Evolutionary conservation across 2,888 invertebrate genomes (phyloP), one percentile per base, ranked within the genome.

Genomic region (Hemistola chrysoprasaria): DNA sequence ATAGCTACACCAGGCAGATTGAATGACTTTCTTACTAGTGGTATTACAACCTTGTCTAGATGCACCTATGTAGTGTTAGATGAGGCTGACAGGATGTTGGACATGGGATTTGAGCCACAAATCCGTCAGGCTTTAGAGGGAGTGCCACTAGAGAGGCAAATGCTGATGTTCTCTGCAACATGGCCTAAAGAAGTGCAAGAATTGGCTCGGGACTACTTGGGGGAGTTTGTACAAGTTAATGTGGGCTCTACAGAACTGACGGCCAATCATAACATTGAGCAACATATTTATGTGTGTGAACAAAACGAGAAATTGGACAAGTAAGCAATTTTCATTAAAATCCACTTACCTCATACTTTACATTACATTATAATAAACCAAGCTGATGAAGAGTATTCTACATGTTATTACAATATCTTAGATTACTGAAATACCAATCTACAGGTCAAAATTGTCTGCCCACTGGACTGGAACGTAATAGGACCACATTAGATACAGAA

Each of bases 41-140:
- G 92, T 38, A 91, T 91, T n/a, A 93, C 94, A 4, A 93, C 92
- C 70, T 75, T 95, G 36, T 85, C 89, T 2, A 90, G 94, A 52
- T 93, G 94, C 64, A 95, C 95, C 0, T 97, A 96, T 79, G 87
- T 97, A 40, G 96, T 97, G 0, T 78, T 97, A 40, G 97, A 97
- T 80, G 97, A 97, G 79, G 97, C 97, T 22, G 97, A 98, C 73
- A 91, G 98, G 45, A 98, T 98, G 98, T 85, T 98, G 63, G 98
- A 98, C 72, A 98, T 98, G 98, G 98, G 98, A 11, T 98, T 98
- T 80, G 98, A 98, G 71, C 98, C 98, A 0, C 98, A 98, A 78
- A 97, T 98, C 55, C 90, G 97, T 11, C 96, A 97, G 80, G 96
- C 97, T 56, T 89, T 97, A 39, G 95, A 95, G 74, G 97, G 97